Conservation (phyloP, 2,888 invertebrate species). For the Campaea margaritaria region DNA sequence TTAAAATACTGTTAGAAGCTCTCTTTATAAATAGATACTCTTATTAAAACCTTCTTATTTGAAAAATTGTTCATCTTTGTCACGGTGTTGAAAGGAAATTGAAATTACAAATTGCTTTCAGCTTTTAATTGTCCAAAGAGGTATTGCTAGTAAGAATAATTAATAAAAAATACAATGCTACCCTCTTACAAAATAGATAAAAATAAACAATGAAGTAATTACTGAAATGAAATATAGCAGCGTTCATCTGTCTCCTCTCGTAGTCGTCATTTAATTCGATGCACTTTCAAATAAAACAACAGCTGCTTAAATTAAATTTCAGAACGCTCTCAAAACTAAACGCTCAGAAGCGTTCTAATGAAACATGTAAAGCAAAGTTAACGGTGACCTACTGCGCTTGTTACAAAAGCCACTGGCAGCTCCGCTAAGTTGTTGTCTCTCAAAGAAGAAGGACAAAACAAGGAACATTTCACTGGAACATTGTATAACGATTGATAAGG, state of each 20-base stretch:
- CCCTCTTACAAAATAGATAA: too few relatives aligned
- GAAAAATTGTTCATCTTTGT: slow-evolving; percentile 25
- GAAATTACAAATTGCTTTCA: background rate
- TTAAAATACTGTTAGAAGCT: slow-evolving; percentile 4
- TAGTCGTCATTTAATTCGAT: too few relatives aligned
- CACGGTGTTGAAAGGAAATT: slow-evolving; percentile 3
- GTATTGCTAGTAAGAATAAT: background rate
- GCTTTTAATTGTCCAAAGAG: background rate
- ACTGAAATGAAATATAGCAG: too few relatives aligned
- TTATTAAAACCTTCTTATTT: slow-evolving; percentile 15
- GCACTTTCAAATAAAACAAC: too few relatives aligned
- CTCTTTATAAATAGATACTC: background rate
- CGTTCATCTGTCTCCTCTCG: too few relatives aligned
- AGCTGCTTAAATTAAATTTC: too few relatives aligned
- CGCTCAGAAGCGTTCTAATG: background rate
- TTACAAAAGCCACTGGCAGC: slow-evolving; percentile 15
- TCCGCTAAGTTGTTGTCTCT: slow-evolving; percentile 18
- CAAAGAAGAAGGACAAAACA: slow-evolving; percentile 32
- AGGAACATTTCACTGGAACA: slow-evolving; percentile 21
- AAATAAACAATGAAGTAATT: too few relatives aligned
- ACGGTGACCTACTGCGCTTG: slow-evolving; percentile 18
- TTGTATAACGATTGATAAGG: slow-evolving; percentile 23
- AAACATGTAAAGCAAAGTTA: slow-evolving; percentile 13
- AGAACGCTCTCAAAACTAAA: background rate
- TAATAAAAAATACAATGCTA: too few relatives aligned